These are phyloP conservation scores for Smutsia gigantea DNA, from an alignment of 2,797 vertebrate genomes.

Conservation along the genomic window DNA sequence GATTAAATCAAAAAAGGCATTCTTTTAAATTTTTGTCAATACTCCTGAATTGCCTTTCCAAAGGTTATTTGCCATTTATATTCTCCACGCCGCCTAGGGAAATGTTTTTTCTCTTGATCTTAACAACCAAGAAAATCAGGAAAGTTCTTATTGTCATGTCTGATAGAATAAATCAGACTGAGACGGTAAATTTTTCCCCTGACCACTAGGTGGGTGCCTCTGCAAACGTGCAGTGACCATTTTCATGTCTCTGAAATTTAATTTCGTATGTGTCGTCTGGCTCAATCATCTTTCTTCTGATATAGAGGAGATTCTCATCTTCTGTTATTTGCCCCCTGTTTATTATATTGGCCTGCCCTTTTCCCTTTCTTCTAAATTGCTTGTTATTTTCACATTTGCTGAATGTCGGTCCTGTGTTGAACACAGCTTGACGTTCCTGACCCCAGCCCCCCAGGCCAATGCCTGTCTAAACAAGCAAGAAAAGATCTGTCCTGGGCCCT, in stretches of 20 bases:
- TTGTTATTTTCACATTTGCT: neutral
- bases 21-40: neutral
- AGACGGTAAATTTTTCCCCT: too few species aligned
- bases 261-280: neutral
- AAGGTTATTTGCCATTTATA: neutral
- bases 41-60: neutral
- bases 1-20: neutral
- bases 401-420: too few species aligned
- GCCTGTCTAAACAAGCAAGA: neutral
- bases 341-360: neutral
- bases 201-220: neutral
- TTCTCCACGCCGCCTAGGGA: neutral
- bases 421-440: neutral
- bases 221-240: too few species aligned
- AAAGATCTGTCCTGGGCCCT: neutral
- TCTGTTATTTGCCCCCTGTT: neutral
- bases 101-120: neutral
- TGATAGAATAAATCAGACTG: neutral
- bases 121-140: too few species aligned
- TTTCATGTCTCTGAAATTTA: neutral
- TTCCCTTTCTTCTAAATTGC: too few species aligned
- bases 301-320: neutral
- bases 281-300: neutral
- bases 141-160: neutral
- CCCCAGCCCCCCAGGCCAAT: neutral